phyloP scores from a whole-genome alignment of 1,140 invertebrate genomes.

The Hyles euphorbiae region DNA sequence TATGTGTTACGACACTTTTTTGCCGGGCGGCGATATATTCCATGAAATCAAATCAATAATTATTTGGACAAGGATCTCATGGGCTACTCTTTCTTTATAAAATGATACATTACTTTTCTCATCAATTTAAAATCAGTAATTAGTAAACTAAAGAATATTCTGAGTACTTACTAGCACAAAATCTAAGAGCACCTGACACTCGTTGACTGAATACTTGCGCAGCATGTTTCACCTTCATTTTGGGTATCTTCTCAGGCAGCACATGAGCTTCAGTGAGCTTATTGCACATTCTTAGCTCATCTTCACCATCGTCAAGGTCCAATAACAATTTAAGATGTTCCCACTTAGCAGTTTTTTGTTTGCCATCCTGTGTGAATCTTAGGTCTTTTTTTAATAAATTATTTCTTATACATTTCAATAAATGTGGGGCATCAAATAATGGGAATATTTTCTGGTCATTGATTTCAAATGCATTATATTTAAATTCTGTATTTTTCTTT shows the following conservation, averaged over 20 bases:
- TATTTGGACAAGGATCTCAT: too few relatives aligned
- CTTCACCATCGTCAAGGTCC: neutral
- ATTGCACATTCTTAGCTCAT: neutral
- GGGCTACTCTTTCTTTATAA: too few relatives aligned
- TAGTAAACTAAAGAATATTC: conserved; percentile 7
- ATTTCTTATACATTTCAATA: conserved; percentile 18
- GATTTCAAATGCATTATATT: neutral
- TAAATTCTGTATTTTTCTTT: neutral
- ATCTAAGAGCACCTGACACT: conserved; percentile 3
- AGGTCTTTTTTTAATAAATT: conserved; percentile 19
- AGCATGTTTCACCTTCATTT: too few relatives aligned
- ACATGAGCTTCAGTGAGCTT: too few relatives aligned
- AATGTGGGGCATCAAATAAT: conserved; percentile 11
- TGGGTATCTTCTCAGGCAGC: too few relatives aligned
- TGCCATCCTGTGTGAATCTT: conserved; percentile 8
- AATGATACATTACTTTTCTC: too few relatives aligned
- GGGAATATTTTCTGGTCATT: conserved; percentile 5
- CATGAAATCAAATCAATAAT: too few relatives aligned
- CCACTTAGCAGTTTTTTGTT: conserved; percentile 18
- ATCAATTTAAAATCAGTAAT: too few relatives aligned
- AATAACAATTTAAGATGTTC: conserved; percentile 13
- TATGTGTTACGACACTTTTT: too few relatives aligned
- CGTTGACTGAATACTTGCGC: too few relatives aligned
- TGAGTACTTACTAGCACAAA: conserved; percentile 17
- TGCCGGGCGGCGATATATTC: too few relatives aligned